phyloP scores from a whole-genome alignment of 2,888 invertebrate genomes.

The Drosophila gaucha region DNA sequence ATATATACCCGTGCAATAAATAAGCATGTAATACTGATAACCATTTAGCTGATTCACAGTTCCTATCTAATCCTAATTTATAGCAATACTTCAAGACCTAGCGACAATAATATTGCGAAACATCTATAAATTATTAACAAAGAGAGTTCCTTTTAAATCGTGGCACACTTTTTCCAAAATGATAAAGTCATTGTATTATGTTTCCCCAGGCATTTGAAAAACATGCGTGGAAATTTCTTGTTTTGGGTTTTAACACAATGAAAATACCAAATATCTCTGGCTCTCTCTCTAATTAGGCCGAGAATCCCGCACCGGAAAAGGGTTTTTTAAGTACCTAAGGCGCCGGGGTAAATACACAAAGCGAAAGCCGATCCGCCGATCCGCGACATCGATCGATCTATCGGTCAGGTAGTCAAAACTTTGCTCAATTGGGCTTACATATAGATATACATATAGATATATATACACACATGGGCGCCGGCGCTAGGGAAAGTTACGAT shows the following conservation, averaged over 20 bases:
- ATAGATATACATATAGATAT: background rate
- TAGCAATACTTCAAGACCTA: background rate
- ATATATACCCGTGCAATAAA: background rate
- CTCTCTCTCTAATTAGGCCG: conserved; percentile 75
- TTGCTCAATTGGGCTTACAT: conserved; percentile 59
- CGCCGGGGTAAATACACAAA: conserved; percentile 68
- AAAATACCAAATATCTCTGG: conserved; percentile 65
- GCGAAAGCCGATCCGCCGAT: conserved; percentile 8
- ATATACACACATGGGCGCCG: conserved; percentile 63
- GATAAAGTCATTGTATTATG: conserved; percentile 43
- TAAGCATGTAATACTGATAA: conserved; percentile 17
- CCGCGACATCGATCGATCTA: conserved; percentile 8
- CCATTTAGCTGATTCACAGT: background rate
- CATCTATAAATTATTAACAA: background rate
- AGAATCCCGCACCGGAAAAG: conserved; percentile 71
- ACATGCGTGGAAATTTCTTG: conserved; percentile 64
- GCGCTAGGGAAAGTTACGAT: conserved; percentile 55
- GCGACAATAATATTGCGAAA: conserved; percentile 6
- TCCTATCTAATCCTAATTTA: conserved; percentile 4
- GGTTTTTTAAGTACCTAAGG: conserved; percentile 76
- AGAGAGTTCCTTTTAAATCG: background rate
- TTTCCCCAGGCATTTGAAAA: conserved; percentile 31
- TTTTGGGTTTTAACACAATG: conserved; percentile 78
- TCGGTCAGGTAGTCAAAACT: conserved; percentile 42
- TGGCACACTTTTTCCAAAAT: conserved; percentile 29